Evolutionary conservation across 1,140 invertebrate species (phyloP).

Genomic region (Hirudo medicinalis): DNA sequence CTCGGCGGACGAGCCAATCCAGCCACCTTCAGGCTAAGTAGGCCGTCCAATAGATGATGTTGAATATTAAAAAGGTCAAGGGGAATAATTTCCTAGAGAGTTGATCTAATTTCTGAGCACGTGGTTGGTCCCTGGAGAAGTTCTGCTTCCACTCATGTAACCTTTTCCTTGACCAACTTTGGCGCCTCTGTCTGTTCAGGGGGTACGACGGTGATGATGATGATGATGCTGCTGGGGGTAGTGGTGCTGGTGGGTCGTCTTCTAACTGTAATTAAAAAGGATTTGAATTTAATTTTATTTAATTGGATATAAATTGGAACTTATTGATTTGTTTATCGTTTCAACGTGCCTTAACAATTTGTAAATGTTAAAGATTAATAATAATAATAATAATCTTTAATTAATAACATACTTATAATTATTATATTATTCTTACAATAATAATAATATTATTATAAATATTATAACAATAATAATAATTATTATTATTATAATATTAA

Average conservation of each 20-base stretch:
- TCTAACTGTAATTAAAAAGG: background rate
- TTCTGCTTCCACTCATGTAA: background rate
- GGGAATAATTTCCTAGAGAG: conserved; percentile 13
- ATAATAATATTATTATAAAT: no score
- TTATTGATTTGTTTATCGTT: no score
- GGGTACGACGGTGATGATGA: background rate
- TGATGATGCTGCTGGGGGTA: background rate
- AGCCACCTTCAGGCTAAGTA: background rate
- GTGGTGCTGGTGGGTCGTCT: background rate
- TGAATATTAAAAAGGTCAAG: conserved; percentile 13
- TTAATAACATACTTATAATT: no score
- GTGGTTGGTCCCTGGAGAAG: conserved; percentile 1
- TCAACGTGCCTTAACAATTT: no score
- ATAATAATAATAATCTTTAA: no score
- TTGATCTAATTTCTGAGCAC: conserved; percentile 15
- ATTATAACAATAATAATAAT: no score
- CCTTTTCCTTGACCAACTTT: conserved; percentile 9
- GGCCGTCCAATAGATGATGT: conserved; percentile 15
- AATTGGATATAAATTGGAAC: no score
- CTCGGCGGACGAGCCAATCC: background rate
- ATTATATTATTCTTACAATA: no score
- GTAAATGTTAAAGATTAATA: no score
- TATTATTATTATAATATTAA: no score
- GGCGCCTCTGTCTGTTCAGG: background rate
- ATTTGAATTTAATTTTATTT: conserved; percentile 3